phyloP scores from a whole-genome alignment of 1,140 invertebrate species.

The Eriocheir sinensis region DNA sequence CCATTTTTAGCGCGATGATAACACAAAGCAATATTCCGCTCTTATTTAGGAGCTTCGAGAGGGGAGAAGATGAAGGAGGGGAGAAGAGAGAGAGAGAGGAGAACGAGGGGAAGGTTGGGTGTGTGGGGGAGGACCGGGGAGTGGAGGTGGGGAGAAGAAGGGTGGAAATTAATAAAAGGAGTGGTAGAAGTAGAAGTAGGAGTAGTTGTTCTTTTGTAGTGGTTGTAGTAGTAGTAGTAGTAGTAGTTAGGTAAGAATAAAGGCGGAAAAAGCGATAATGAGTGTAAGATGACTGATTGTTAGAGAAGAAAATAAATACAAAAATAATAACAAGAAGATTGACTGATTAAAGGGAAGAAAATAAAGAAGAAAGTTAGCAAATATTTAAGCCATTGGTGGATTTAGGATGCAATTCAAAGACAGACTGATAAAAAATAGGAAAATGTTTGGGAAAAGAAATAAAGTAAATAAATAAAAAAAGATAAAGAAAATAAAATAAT shows the following conservation, averaged over 20 bases:
- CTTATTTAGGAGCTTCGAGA: background rate
- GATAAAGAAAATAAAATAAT: background rate
- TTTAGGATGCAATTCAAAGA: too few species aligned
- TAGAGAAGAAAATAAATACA: background rate
- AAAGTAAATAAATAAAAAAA: too few species aligned
- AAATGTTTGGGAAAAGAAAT: too few species aligned
- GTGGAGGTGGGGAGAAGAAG: background rate
- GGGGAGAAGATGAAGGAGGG: background rate
- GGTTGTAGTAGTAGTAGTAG: too few species aligned
- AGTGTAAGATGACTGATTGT: background rate
- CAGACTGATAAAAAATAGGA: too few species aligned
- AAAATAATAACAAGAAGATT: background rate
- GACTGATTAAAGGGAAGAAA: too few species aligned
- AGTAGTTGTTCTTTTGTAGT: too few species aligned
- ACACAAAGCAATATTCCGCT: slow-evolving; percentile 43
- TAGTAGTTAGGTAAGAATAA: background rate
- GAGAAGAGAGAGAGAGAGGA: slow-evolving; percentile 27
- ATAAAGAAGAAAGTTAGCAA: background rate
- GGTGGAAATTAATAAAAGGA: background rate
- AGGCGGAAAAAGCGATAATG: background rate
- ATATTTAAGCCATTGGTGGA: too few species aligned
- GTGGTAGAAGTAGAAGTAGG: background rate
- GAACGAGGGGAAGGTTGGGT: background rate
- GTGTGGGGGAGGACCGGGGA: background rate
- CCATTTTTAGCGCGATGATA: slow-evolving; percentile 69